These are phyloP conservation scores for Rhea pennata DNA, from an alignment of 2,113 vertebrate genomes.

Conservation along the genomic window DNA sequence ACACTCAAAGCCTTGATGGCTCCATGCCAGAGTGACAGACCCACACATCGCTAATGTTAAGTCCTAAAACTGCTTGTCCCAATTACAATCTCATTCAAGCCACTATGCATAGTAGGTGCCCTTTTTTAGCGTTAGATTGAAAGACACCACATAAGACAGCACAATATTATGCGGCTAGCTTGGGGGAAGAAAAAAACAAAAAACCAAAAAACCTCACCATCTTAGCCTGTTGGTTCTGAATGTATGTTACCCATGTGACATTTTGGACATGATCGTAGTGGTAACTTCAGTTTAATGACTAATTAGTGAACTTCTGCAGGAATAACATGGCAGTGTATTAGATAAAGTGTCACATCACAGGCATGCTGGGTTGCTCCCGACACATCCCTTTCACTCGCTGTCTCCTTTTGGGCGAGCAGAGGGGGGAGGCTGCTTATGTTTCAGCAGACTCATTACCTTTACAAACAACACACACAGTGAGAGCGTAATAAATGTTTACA, in stretches of 20 bases:
- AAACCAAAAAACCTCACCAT: not conserved
- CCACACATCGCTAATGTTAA: not conserved
- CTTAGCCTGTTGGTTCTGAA: slow-evolving; percentile 6
- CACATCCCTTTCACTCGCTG: not conserved
- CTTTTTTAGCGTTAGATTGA: not conserved
- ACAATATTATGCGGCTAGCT: not conserved
- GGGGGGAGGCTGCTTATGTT: not conserved
- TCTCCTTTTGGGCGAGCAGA: not conserved
- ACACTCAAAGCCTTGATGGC: accelerated
- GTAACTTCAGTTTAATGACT: slow-evolving; percentile 42
- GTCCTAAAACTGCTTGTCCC: not conserved
- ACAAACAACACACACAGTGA: slow-evolving; percentile 23
- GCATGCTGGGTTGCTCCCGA: not conserved
- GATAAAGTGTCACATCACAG: slow-evolving; percentile 17
- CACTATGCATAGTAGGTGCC: not conserved
- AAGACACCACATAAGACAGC: not conserved
- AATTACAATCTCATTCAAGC: not conserved
- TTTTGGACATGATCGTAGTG: slow-evolving; percentile 7
- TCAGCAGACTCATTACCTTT: not conserved
- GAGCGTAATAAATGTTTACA: slow-evolving; percentile 35
- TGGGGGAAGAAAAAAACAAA: not conserved
- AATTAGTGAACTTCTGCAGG: slow-evolving; percentile 54
- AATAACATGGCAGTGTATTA: not conserved
- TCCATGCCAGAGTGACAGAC: not conserved
- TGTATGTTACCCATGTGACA: not conserved